phyloP scores from a whole-genome alignment of 2,888 invertebrate species.

The Selenia dentaria region DNA sequence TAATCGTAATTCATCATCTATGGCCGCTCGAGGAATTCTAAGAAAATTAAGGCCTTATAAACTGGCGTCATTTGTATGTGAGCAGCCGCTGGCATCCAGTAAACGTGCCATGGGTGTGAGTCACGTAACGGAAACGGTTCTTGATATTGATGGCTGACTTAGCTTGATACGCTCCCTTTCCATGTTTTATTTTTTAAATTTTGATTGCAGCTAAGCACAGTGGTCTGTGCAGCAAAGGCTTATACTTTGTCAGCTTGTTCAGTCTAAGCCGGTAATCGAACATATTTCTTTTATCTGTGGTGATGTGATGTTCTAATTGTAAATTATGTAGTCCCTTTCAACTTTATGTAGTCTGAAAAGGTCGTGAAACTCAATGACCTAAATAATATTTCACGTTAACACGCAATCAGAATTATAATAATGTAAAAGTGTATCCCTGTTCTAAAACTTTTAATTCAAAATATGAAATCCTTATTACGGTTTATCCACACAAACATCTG shows the following conservation, averaged over 20 bases:
- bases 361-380: too few species aligned
- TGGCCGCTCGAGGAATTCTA: constrained; percentile 45
- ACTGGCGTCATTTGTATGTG: constrained; percentile 69
- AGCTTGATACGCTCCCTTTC: constrained; percentile 67
- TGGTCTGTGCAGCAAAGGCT: too few species aligned
- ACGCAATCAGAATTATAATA: background rate
- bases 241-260: too few species aligned
- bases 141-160: constrained; percentile 68
- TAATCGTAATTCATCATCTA: constrained; percentile 32
- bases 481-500: constrained; percentile 62
- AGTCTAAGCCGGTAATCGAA: too few species aligned
- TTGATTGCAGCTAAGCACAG: too few species aligned
- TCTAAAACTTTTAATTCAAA: constrained; percentile 30
- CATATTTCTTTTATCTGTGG: too few species aligned
- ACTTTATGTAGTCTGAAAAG: too few species aligned
- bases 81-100: constrained; percentile 65
- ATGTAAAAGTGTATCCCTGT: constrained; percentile 11
- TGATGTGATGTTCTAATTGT: too few species aligned
- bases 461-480: constrained; percentile 51
- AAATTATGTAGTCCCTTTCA: too few species aligned
- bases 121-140: constrained; percentile 82
- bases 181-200: constrained; percentile 52
- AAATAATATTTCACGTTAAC: too few species aligned
- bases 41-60: constrained; percentile 62
- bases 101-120: constrained; percentile 79